Base-by-base conservation (phyloP, 2,888 invertebrate species). In the Oegoconia quadripuncta region DNA sequence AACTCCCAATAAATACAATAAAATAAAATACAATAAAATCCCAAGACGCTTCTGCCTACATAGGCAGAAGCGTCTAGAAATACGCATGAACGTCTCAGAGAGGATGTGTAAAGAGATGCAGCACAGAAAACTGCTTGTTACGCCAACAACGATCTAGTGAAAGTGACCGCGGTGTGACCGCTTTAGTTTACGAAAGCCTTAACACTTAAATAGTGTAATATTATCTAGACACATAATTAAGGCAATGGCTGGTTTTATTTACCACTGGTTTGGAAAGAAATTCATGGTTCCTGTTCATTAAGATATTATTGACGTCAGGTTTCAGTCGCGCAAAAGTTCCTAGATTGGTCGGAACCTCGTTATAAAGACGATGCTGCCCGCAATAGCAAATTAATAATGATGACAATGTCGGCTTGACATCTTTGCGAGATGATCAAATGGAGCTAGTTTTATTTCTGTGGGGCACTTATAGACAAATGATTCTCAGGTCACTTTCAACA, bases 61-160 rank as follows among this genome's bases (percentile, higher is more conserved):
- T 20, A 25, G 12, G n/a, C 11, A 11, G 8, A 22, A 22, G 22
- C 4, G 3, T n/a, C 12, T 12, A 27, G 36, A 41, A 39, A 41
- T 41, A 23, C 41, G 38, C 38, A 47, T 37, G 47, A 37, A 28
- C 37, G 20, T n/a, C 38, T 30, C 26, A 39, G 45, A 53, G 50
- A 58, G 52, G 52, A 72, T 66, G 68, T 35, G 61, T 64, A 65
- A 70, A 66, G 66, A 66, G 72, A 69, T 71, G 49, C 58, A 59
- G 59, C 64, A 62, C 64, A 74, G 61, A 67, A 75, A 74, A 66
- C 60, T 64, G 52, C 66, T 68, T 68, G 67, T 73, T 73, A 70
- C 69, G 69, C 69, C 59, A 65, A 55, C 66, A 61, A 56, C 64
- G 57, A 61, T 64, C 55, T 56, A 74, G 76, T 74, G 77, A 78